These are phyloP conservation scores for Hemicrepidius hirtus DNA, from an alignment of 2,888 invertebrate genomes.

Conservation along the genomic window DNA sequence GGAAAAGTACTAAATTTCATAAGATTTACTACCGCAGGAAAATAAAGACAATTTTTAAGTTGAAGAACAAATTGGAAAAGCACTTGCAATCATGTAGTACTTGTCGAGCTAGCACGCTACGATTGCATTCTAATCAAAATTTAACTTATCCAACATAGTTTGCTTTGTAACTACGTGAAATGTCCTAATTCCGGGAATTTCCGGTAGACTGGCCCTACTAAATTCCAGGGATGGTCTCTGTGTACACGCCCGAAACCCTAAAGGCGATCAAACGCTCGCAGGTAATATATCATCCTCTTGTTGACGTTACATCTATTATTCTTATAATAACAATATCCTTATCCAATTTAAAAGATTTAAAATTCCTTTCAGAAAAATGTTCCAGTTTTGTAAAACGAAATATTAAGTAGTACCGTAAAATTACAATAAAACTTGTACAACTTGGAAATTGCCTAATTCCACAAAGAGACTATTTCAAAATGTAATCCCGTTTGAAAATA, in stretches of 20 bases:
- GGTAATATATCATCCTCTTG: slow-evolving; percentile 27
- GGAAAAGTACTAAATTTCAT: background rate
- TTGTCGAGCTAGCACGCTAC: no score
- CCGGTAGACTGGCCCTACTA: slow-evolving; percentile 19
- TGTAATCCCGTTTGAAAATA: slow-evolving; percentile 13
- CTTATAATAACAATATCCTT: background rate
- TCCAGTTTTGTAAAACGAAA: background rate
- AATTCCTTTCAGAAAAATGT: slow-evolving; percentile 1
- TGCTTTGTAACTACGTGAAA: slow-evolving; percentile 3
- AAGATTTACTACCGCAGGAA: background rate
- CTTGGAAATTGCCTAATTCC: slow-evolving; percentile 7
- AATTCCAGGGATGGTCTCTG: slow-evolving; percentile 31
- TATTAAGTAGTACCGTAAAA: slow-evolving; percentile 7
- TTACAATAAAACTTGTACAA: slow-evolving; percentile 18
- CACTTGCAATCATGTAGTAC: background rate
- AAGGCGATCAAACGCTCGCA: slow-evolving; percentile 25
- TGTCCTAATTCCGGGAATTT: slow-evolving; percentile 25
- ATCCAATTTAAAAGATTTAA: background rate
- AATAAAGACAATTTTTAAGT: slow-evolving; percentile 1
- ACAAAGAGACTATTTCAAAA: slow-evolving; percentile 13
- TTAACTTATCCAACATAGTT: background rate
- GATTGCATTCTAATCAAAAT: slow-evolving; percentile 12
- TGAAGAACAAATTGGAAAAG: no score
- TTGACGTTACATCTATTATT: slow-evolving; percentile 22
- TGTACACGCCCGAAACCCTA: background rate